These are phyloP conservation scores for Sternotherus odoratus DNA, from an alignment of 2,797 vertebrate genomes.

Conservation along the genomic window DNA sequence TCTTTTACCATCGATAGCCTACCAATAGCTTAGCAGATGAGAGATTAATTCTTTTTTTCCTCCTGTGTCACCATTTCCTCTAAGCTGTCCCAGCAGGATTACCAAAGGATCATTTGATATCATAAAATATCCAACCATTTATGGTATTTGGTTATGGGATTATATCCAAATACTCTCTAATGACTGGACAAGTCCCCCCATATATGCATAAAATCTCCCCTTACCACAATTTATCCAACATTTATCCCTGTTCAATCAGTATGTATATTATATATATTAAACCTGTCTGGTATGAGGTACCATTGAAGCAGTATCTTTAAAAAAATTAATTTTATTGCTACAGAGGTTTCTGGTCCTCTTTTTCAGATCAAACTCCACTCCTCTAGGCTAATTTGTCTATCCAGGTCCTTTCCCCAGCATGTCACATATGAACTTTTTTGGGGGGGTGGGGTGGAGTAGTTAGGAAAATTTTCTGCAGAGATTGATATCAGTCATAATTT, in stretches of 20 bases:
- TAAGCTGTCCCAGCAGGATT: too few species aligned
- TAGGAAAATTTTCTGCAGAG: not conserved
- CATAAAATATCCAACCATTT: too few species aligned
- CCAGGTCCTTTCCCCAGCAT: not conserved
- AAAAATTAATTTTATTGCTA: not conserved
- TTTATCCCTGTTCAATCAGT: not conserved
- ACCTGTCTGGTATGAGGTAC: not conserved
- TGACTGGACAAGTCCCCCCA: not conserved
- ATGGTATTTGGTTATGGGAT: too few species aligned
- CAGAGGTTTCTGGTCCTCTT: not conserved
- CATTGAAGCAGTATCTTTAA: not conserved
- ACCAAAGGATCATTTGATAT: too few species aligned
- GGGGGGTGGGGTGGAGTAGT: too few species aligned
- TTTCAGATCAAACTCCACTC: not conserved
- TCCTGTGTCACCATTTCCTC: too few species aligned
- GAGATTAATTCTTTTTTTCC: too few species aligned
- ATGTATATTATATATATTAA: not conserved
- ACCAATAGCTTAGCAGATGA: too few species aligned
- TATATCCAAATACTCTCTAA: not conserved
- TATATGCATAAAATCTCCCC: not conserved
- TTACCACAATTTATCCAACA: not conserved
- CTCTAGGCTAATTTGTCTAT: not conserved
- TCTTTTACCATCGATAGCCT: too few species aligned
- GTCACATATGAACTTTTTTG: not conserved
- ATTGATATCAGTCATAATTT: not conserved